Evolutionary conservation across 1,140 invertebrate species (phyloP).

Genomic region (Drosophila saltans): DNA sequence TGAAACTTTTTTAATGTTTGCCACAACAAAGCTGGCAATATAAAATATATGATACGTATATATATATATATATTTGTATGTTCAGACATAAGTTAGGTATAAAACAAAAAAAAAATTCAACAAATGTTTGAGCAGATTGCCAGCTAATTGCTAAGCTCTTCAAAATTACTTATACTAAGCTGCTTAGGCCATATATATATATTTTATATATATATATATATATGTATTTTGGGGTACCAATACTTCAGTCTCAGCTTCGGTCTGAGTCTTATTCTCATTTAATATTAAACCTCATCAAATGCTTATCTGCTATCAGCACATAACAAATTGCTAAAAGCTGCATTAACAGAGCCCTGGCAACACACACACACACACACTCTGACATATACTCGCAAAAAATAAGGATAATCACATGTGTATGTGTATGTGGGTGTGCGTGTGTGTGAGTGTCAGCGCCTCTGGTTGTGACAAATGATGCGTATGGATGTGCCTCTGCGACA

Average conservation of each 20-base stretch:
- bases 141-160: conserved; percentile 46
- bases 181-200: conserved; percentile 41
- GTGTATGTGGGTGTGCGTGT: background rate
- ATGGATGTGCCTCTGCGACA: conserved; percentile 28
- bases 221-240: too few species aligned
- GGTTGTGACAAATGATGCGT: conserved; percentile 52
- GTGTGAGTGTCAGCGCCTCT: conserved; percentile 10
- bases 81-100: conserved; percentile 16
- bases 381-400: conserved; percentile 41
- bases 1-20: conserved; percentile 35
- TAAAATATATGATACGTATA: background rate
- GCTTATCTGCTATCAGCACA: conserved; percentile 77
- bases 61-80: background rate
- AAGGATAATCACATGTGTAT: conserved; percentile 56
- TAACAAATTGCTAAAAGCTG: conserved; percentile 71
- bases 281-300: conserved; percentile 78
- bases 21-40: conserved; percentile 14
- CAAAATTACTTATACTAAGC: conserved; percentile 54
- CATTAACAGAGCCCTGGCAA: conserved; percentile 36
- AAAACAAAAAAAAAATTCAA: background rate
- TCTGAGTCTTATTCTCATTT: conserved; percentile 41
- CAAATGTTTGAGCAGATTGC: conserved; percentile 43
- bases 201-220: background rate
- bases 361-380: conserved; percentile 33
- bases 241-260: conserved; percentile 9